phyloP scores from a whole-genome alignment of 2,888 invertebrate species.

The Ectemnius lituratus region DNA sequence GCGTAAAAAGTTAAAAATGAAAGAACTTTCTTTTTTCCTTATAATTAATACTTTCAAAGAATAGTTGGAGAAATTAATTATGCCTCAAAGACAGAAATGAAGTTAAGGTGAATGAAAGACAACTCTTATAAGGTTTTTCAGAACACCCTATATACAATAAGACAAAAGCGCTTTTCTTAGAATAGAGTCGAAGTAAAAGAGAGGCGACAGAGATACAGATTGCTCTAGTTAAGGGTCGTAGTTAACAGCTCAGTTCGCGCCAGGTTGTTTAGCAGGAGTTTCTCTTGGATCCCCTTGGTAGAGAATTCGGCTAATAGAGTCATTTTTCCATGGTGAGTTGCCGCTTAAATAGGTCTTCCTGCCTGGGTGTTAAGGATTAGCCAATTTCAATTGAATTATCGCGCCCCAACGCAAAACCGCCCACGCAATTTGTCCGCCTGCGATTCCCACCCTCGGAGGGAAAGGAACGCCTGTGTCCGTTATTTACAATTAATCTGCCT shows the following conservation, averaged over 20 bases:
- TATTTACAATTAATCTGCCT: slow-evolving; percentile 4
- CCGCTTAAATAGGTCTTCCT: slow-evolving; percentile 65
- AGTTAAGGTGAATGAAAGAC: too few relatives aligned
- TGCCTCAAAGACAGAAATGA: too few relatives aligned
- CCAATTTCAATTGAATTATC: slow-evolving; percentile 77
- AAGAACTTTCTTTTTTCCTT: too few relatives aligned
- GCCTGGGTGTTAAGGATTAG: slow-evolving; percentile 73
- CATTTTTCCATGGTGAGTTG: slow-evolving; percentile 71
- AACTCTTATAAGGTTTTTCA: too few relatives aligned
- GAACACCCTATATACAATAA: slow-evolving; percentile 1
- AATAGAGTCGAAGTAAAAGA: slow-evolving; percentile 18
- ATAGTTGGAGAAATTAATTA: too few relatives aligned
- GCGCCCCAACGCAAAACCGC: slow-evolving; percentile 42
- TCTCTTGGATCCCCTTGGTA: slow-evolving; percentile 61
- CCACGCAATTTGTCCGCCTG: slow-evolving; percentile 51
- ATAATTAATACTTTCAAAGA: too few relatives aligned
- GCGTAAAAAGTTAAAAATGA: too few relatives aligned
- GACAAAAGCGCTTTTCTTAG: background rate
- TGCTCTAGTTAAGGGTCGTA: slow-evolving; percentile 72
- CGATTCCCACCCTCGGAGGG: slow-evolving; percentile 23
- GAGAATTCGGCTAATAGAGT: slow-evolving; percentile 73
- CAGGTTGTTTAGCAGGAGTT: slow-evolving; percentile 67
- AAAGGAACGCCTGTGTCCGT: background rate
- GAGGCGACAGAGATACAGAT: slow-evolving; percentile 68
- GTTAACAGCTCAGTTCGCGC: slow-evolving; percentile 68